A percentile compares a stretch with the other conserved stretches of the same genome.
phyloP scores from a whole-genome alignment of 2,113 vertebrate species.

The Lophius piscatorius region DNA sequence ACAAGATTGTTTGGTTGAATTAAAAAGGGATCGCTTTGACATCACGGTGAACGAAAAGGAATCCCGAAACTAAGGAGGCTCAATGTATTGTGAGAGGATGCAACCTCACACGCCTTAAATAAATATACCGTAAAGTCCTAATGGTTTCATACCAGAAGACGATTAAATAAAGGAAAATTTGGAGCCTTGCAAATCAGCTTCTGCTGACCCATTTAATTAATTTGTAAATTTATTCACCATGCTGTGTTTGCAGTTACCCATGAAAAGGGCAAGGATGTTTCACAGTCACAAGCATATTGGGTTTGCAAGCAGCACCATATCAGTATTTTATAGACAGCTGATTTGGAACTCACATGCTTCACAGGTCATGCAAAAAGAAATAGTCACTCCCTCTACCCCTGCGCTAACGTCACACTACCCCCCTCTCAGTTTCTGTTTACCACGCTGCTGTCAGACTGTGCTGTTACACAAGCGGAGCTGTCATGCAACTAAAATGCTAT shows the following conservation, averaged over 20 bases:
- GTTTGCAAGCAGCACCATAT: slow-evolving; percentile 45
- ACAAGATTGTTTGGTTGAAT: slow-evolving; percentile 17
- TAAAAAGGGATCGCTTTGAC: background rate
- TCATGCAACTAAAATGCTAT: slow-evolving; percentile 12
- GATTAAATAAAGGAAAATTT: slow-evolving; percentile 44
- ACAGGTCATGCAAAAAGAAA: slow-evolving; percentile 59
- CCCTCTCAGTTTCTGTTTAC: slow-evolving; percentile 32
- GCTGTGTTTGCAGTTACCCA: slow-evolving; percentile 61
- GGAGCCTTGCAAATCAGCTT: slow-evolving; percentile 68
- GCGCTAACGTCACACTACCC: slow-evolving; percentile 22
- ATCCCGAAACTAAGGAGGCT: background rate
- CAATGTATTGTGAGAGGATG: slow-evolving; percentile 5
- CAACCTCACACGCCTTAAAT: slow-evolving; percentile 25
- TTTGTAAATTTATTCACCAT: slow-evolving; percentile 74
- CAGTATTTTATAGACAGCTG: slow-evolving; percentile 67
- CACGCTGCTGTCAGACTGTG: slow-evolving; percentile 24
- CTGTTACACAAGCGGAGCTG: slow-evolving; percentile 17
- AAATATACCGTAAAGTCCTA: slow-evolving; percentile 55
- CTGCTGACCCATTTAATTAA: slow-evolving; percentile 67
- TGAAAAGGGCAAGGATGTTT: slow-evolving; percentile 57
- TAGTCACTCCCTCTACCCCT: slow-evolving; percentile 35
- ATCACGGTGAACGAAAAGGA: background rate
- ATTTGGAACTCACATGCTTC: slow-evolving; percentile 73
- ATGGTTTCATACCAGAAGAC: slow-evolving; percentile 42
- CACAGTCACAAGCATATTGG: slow-evolving; percentile 55